Base-by-base conservation (phyloP, 2,888 invertebrate species). In the Trissoscelio sp. region DNA sequence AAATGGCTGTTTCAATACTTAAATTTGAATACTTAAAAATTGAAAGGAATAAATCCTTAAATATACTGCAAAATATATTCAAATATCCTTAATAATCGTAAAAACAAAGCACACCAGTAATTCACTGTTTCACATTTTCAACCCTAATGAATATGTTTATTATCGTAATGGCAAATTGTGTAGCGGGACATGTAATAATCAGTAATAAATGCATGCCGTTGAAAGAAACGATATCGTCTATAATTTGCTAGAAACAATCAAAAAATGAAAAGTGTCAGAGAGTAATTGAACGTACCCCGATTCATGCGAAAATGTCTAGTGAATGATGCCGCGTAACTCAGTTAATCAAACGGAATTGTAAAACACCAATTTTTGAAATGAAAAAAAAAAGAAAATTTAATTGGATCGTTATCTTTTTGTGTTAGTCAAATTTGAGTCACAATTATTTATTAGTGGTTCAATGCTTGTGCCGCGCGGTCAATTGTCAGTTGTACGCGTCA, bases 311-410 rank as follows among this genome's bases (percentile, higher is more conserved):
- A 55, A 11, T 48, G 7, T 39, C 28, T 37, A 51, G 28, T 18
- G 14, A 69, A 69, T 0, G 18, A 73, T 53, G 28, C n/a, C 60
- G 42, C 62, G 28, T 31, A 34, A n/a, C n/a, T 14, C 24, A 44
- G 51, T 72, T 46, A 34, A 46, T 57, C 34, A 57, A 57, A 18
- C 7, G n/a, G 28, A 16, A 51, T 12, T 28, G 58, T 51, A 34
- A 22, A 51, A 51, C 60, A 39, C 20, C 37, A n/a, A 51, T 24
- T 22, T 60, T 42, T 86, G 88, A 85, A 88, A 87, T 89, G 89
- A 24, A 89, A 88, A 31, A 12, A 14, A 22, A n/a, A n/a, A n/a
- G n/a, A n/a, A n/a, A n/a, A n/a, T n/a, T 73, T 44, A 51, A 73
- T 64, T 11, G 9, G 31, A 18, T 22, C 16, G 60, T 60, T 60